Percentiles rank a stretch among this genome's conserved stretches.
phyloP scores from a whole-genome alignment of 2,797 vertebrate species.

The Paguma larvata region DNA sequence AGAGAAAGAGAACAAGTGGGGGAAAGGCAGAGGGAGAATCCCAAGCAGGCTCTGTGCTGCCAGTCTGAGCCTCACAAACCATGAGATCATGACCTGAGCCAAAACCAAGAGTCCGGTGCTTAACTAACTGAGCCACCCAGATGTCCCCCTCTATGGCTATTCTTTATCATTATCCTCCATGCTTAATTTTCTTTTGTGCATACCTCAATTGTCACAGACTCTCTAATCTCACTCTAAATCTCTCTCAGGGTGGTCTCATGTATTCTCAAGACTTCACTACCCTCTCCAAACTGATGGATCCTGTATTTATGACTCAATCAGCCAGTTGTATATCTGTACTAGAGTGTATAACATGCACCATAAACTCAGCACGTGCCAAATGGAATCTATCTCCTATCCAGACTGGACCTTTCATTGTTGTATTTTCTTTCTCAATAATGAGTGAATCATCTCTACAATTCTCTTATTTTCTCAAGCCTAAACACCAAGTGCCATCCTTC shows the following conservation, averaged over 20 bases:
- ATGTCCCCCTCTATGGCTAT: not conserved
- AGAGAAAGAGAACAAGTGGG: too few relatives aligned
- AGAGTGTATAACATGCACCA: not conserved
- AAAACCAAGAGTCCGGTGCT: too few relatives aligned
- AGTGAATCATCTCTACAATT: not conserved
- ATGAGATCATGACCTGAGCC: too few relatives aligned
- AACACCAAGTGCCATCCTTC: not conserved
- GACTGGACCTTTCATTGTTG: not conserved
- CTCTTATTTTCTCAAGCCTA: not conserved
- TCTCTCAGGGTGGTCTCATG: not conserved
- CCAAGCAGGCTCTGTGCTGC: too few relatives aligned
- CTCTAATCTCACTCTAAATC: not conserved
- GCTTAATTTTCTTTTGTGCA: constrained; percentile 13
- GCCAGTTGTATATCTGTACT: not conserved
- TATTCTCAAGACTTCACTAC: not conserved
- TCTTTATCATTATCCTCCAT: not conserved
- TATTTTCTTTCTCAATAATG: constrained; percentile 14
- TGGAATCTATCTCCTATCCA: not conserved
- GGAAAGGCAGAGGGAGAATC: too few relatives aligned
- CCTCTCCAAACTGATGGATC: not conserved
- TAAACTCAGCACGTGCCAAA: not conserved
- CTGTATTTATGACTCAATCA: not conserved
- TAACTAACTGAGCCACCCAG: too few relatives aligned
- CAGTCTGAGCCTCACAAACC: too few relatives aligned
- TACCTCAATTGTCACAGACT: not conserved